Evolutionary conservation across 2,888 invertebrate genomes (phyloP).

Genomic region (Boloria selene): DNA sequence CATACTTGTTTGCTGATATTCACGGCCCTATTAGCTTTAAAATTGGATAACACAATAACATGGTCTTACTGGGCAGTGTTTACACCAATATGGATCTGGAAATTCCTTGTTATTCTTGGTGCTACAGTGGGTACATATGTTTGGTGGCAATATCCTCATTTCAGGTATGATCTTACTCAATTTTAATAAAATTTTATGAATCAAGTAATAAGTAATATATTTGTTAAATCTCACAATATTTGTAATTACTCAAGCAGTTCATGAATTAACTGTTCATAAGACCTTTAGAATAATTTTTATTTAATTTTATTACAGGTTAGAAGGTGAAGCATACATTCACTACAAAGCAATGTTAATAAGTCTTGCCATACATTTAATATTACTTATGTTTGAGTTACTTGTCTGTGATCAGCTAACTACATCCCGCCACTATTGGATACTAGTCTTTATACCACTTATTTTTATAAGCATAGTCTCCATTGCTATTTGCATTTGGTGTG

Average conservation of each 20-base stretch:
- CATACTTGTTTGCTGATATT: conserved; percentile 96
- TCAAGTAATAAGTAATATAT: too few relatives aligned
- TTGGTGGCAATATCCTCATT: conserved; percentile 98
- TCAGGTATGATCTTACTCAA: conserved; percentile 83
- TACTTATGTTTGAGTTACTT: conserved; percentile 97
- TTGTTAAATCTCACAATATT: too few relatives aligned
- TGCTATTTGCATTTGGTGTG: conserved; percentile 98
- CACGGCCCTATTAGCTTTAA: conserved; percentile 93
- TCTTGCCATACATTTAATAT: conserved; percentile 94
- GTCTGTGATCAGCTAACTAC: conserved; percentile 97
- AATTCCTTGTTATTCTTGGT: conserved; percentile 93
- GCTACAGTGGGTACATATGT: conserved; percentile 96
- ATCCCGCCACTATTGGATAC: conserved; percentile 92
- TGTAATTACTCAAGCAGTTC: too few relatives aligned
- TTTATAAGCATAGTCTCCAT: conserved; percentile 98
- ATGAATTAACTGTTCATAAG: too few relatives aligned
- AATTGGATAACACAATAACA: conserved; percentile 92
- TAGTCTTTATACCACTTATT: conserved; percentile 97
- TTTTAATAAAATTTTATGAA: background rate
- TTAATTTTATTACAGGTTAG: conserved; percentile 84
- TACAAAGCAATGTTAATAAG: conserved; percentile 99
- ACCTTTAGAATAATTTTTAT: too few relatives aligned
- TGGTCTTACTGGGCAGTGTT: conserved; percentile 99
- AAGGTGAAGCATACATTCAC: conserved; percentile 97
- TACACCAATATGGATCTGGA: conserved; percentile 99